Evolutionary conservation across 2,113 vertebrate species (phyloP).

Genomic region (Junco hyemalis): DNA sequence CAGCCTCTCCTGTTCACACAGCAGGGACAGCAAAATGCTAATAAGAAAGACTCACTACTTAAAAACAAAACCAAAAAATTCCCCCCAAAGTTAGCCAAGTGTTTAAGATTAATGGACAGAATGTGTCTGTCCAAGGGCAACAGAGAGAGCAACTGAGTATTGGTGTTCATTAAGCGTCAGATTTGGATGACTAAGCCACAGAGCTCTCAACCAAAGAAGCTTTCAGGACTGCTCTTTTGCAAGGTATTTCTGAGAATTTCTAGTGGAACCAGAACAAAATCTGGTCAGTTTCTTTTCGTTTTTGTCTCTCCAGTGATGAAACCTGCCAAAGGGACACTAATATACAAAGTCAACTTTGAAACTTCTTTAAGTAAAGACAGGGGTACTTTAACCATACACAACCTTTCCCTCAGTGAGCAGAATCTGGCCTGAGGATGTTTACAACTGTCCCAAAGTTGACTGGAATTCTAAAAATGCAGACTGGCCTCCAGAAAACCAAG

Average conservation of each 20-base stretch:
- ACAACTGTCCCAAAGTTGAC: neutral
- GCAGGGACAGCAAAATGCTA: neutral
- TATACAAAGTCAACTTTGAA: neutral
- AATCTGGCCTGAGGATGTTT: neutral
- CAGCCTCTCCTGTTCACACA: neutral
- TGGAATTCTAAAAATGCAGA: conserved; percentile 26
- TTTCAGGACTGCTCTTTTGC: neutral
- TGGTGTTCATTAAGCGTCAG: neutral
- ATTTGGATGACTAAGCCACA: neutral
- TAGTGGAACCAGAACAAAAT: neutral
- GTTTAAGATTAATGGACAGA: neutral
- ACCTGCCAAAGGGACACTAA: neutral
- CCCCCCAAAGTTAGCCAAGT: neutral
- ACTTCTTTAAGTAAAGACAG: neutral
- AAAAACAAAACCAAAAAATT: neutral
- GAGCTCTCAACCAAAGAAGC: neutral
- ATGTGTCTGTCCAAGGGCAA: neutral
- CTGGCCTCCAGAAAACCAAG: neutral
- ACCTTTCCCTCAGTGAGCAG: neutral
- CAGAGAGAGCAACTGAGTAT: neutral
- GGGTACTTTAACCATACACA: neutral
- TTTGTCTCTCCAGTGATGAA: neutral
- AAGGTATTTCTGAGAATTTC: neutral
- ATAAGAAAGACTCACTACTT: neutral
- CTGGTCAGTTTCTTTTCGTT: neutral